These are phyloP conservation scores for Atrina japonica DNA, from an alignment of 2,888 invertebrate species.

Conservation along the genomic window DNA sequence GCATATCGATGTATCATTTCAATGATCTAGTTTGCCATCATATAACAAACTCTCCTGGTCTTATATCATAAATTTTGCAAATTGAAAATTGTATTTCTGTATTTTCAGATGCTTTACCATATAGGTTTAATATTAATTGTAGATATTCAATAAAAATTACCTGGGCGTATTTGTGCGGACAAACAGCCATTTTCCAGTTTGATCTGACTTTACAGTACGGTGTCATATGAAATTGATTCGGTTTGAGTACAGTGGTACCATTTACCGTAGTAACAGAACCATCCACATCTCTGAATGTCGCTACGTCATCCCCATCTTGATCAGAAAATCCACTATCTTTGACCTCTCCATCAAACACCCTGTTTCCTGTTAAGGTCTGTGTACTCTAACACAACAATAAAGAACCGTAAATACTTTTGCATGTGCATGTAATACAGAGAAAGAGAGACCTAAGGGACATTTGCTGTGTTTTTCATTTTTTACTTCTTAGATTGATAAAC, in stretches of 20 bases:
- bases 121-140: too few species aligned
- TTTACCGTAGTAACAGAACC: constrained; percentile 45
- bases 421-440: not conserved
- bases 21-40: too few species aligned
- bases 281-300: constrained; percentile 50
- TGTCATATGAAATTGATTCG: constrained; percentile 31
- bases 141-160: too few species aligned
- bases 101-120: too few species aligned
- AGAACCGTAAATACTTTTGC: too few species aligned
- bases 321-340: constrained; percentile 33
- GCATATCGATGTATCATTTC: too few species aligned
- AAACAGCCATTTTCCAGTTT: constrained; percentile 50
- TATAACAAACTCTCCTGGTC: too few species aligned
- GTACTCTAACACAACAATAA: too few species aligned
- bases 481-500: too few species aligned
- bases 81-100: too few species aligned
- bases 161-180: constrained; percentile 46
- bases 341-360: constrained; percentile 40
- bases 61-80: too few species aligned
- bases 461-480: not conserved
- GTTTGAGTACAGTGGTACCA: constrained; percentile 40
- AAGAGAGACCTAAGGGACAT: too few species aligned
- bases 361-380: constrained; percentile 41
- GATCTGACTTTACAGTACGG: constrained; percentile 31
- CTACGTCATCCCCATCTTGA: constrained; percentile 42